Base-by-base conservation (phyloP, 1,140 invertebrate genomes). In the Drosophila lini region DNA sequence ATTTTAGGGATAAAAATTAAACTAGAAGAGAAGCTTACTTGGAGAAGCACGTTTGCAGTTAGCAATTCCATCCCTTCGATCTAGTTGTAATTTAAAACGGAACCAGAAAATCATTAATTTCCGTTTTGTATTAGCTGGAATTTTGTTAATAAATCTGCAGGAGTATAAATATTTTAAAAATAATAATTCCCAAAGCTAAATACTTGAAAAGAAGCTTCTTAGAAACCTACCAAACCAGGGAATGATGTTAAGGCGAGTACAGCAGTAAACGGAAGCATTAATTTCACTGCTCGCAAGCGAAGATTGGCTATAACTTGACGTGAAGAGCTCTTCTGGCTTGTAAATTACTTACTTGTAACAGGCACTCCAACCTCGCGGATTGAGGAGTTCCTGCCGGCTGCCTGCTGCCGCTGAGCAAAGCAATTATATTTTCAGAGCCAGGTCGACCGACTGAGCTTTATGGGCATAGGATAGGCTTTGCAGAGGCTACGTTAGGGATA, bases 361-460 rank as follows among this genome's bases (percentile, higher is more conserved):
- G 44, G 32, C 25, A 60, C n/a, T 19, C 32, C 13, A 31, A 62
- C 25, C 52, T 55, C 11, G 22, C 32, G 13, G 28, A 25, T 16
- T 15, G 40, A 65, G 41, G 45, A 68, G 64, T 42, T 31, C n/a
- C 56, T 50, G 47, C 47, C 13, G 6, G 3, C 40, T 16, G 40
- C 42, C 57, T 19, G 15, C 28, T 52, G 38, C 31, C 25, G 19
- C 41, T 32, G 34, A 41, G 44, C n/a, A 32, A 41, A 50, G 62
- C 65, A 50, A 70, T 59, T 73, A 71, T 67, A 34, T n/a, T 41
- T 25, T 5, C 64, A 70, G 48, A 50, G 60, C 57, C 61, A 47
- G 58, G 41, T 44, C 42, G 58, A 44, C 10, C 64, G 56, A 60
- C 16, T 28, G 22, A 40, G 40, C 44, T 47, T 45, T 56, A 71